Evolutionary conservation across 2,797 vertebrate species (phyloP).

Genomic region (Sebastes flavidus): DNA sequence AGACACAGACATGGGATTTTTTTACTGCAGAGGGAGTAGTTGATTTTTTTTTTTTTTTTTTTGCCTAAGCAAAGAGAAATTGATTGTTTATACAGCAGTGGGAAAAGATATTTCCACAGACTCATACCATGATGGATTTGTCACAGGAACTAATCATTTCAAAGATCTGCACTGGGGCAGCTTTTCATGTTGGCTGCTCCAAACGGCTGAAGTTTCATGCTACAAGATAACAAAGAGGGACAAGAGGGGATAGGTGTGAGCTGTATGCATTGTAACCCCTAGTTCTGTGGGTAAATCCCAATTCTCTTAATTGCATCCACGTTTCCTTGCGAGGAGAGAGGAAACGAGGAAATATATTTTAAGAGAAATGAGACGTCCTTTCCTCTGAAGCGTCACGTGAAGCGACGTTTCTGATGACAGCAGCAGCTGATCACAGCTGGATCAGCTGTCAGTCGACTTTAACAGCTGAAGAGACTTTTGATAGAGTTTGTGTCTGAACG

Average conservation of each 20-base stretch:
- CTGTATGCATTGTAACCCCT: not conserved
- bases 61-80: conserved; percentile 3
- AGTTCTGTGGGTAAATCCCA: not conserved
- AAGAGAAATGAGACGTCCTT: too few relatives aligned
- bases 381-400: too few relatives aligned
- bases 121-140: not conserved
- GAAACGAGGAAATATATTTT: too few relatives aligned
- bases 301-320: too few relatives aligned
- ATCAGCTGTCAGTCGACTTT: too few relatives aligned
- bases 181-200: not conserved
- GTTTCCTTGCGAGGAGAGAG: too few relatives aligned
- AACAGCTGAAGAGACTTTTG: too few relatives aligned
- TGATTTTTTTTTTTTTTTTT: not conserved
- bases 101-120: not conserved
- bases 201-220: not conserved
- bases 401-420: too few relatives aligned
- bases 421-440: too few relatives aligned
- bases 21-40: conserved; percentile 14
- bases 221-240: not conserved
- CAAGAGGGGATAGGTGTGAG: not conserved
- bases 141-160: not conserved
- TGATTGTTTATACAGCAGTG: conserved; percentile 12
- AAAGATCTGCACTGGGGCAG: not conserved
- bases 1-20: conserved; percentile 5
- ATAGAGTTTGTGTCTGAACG: too few relatives aligned